Evolutionary conservation across 1,140 invertebrate species (phyloP).

Genomic region (Pseudachorutes palmiensis): DNA sequence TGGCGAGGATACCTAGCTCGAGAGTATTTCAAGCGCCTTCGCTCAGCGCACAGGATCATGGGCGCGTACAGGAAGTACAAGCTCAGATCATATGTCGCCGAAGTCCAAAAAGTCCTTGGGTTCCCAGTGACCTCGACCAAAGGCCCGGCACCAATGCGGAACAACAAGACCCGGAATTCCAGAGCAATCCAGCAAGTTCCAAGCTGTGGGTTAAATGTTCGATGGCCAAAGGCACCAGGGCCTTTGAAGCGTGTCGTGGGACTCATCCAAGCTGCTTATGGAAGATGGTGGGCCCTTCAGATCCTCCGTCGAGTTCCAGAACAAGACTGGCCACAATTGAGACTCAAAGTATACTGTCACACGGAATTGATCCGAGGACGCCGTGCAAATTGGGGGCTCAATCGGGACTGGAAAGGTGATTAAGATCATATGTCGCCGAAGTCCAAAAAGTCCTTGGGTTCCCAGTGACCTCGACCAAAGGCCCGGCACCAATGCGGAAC

Average conservation of each 20-base stretch:
- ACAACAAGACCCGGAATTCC: background rate
- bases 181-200: slow-evolving; percentile 24
- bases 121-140: slow-evolving; percentile 21
- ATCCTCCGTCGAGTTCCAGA: slow-evolving; percentile 32
- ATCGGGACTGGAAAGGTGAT: slow-evolving; percentile 81
- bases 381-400: slow-evolving; percentile 71
- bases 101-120: slow-evolving; percentile 45
- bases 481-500: slow-evolving; percentile 4
- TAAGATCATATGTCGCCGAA: slow-evolving; percentile 72
- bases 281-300: slow-evolving; percentile 36
- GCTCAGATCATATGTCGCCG: slow-evolving; percentile 64
- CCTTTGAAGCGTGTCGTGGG: slow-evolving; percentile 25
- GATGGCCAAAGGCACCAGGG: slow-evolving; percentile 35
- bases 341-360: slow-evolving; percentile 42
- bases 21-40: slow-evolving; percentile 69
- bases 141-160: slow-evolving; percentile 1
- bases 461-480: slow-evolving; percentile 9
- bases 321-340: slow-evolving; percentile 57
- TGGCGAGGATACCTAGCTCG: slow-evolving; percentile 77
- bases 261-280: slow-evolving; percentile 33
- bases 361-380: slow-evolving; percentile 53
- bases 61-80: slow-evolving; percentile 78
- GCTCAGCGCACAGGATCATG: slow-evolving; percentile 73
- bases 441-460: slow-evolving; percentile 43
- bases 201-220: slow-evolving; percentile 29